Evolutionary conservation across 23 tunicate species (phyloP).

Genomic region (Trididemnum nubilum): DNA sequence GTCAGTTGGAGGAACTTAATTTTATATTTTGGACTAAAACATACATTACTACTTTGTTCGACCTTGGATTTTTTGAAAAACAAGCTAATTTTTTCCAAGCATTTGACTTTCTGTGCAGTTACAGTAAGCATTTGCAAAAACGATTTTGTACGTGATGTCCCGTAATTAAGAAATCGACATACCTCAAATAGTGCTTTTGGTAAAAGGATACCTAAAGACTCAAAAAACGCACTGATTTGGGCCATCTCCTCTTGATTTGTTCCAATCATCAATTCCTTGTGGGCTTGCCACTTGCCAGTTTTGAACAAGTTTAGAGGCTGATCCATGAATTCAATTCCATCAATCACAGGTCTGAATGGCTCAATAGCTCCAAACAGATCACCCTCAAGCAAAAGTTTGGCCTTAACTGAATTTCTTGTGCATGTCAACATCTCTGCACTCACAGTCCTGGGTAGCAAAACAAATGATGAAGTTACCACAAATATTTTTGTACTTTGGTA

Average conservation of each 20-base stretch:
- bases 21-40: too few relatives aligned
- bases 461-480: too few relatives aligned
- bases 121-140: too few relatives aligned
- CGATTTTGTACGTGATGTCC: too few relatives aligned
- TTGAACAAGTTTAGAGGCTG: conserved; percentile 71
- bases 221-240: conserved; percentile 9
- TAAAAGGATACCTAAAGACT: background rate
- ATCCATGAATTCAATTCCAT: conserved; percentile 63
- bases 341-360: conserved; percentile 88
- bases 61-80: too few relatives aligned
- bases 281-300: conserved; percentile 68
- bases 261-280: conserved; percentile 62
- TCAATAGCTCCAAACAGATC: conserved; percentile 61
- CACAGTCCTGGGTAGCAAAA: conserved; percentile 11
- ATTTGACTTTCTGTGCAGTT: too few relatives aligned
- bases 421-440: conserved; percentile 15
- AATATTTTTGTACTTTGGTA: too few relatives aligned
- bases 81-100: too few relatives aligned
- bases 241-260: conserved; percentile 57
- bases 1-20: too few relatives aligned
- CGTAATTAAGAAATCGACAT: background rate
- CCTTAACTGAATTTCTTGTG: conserved; percentile 34
- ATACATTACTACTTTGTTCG: too few relatives aligned
- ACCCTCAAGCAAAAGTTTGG: background rate
- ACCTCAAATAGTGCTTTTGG: conserved; percentile 45